phyloP scores from a whole-genome alignment of 1,140 invertebrate species.

The Drosophila tsacasi region DNA sequence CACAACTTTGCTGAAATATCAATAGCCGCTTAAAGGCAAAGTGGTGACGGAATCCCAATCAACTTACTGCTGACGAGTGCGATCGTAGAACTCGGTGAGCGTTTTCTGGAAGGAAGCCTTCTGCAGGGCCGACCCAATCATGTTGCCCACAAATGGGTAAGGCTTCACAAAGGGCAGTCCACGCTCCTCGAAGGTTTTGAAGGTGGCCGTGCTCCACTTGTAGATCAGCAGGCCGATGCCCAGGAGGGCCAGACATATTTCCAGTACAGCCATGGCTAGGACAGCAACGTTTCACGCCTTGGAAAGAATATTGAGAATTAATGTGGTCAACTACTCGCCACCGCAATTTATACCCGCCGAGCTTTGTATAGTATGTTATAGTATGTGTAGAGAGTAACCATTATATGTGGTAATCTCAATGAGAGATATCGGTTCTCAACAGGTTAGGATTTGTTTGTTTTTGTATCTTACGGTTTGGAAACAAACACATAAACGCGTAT shows the following conservation, averaged over 20 bases:
- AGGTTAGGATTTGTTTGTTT: constrained; percentile 1
- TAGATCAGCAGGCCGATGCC: constrained; percentile 39
- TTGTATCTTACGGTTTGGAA: neutral
- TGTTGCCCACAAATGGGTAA: constrained; percentile 78
- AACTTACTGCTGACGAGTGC: constrained; percentile 67
- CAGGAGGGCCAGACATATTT: constrained; percentile 37
- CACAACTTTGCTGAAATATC: constrained; percentile 83
- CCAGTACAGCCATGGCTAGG: constrained; percentile 22
- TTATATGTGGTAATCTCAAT: neutral
- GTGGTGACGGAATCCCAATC: neutral
- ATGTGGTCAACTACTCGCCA: neutral
- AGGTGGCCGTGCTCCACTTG: constrained; percentile 57
- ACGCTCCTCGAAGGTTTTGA: constrained; percentile 75
- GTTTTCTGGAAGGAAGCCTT: constrained; percentile 60
- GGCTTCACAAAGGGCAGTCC: constrained; percentile 81
- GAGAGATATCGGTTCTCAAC: neutral
- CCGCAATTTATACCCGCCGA: constrained; percentile 22
- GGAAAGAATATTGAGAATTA: constrained; percentile 7
- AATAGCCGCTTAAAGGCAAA: neutral
- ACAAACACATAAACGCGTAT: neutral
- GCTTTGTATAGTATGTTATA: neutral
- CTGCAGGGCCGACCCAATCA: constrained; percentile 54
- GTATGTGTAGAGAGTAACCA: neutral
- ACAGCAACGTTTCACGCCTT: neutral
- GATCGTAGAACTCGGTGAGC: constrained; percentile 56